Base-by-base conservation (phyloP, 1,140 invertebrate species). In the Helicoverpa armigera region DNA sequence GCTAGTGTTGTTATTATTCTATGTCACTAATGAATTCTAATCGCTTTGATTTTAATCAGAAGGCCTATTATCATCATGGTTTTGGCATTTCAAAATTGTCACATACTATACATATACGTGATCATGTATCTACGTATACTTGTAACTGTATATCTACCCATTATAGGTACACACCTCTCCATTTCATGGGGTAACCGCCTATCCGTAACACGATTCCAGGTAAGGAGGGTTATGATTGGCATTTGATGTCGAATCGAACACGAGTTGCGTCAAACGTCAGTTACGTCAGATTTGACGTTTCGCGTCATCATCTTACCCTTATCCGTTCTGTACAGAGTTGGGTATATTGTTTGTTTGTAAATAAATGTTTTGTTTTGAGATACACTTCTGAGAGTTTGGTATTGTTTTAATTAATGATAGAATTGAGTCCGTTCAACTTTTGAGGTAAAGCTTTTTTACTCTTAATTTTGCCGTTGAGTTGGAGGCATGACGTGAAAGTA, bases 201-300 rank as follows among this genome's bases (percentile, higher is more conserved):
- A 60, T n/a, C 56, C 16, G 3, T 74, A 74, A 74, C 56, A 61
- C 43, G 50, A 75, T 63, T 61, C 50, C n/a, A 61, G 12, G 29
- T 48, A 43, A 75, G 35, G 73, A 75, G 54, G 70, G 51, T 2
- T 75, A 75, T 61, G 56, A 75, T 61, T 50, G 73, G 54, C 73
- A 61, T 61, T 75, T 75, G 56, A 75, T 61, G 50, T 50, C 54
- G 73, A 75, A 75, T 75, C 51, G 35, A 73, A 74, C 43, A 74
- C 72, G 54, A 29, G n/a, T 11, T 31, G 29, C 18, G 14, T 53
- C 53, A 56, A 73, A 31, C 60, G 3, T 35, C 3, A 3, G 3
- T 5, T 43, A 60, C 54, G 56, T 58, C 12, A 43, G 9, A 12
- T 23, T 75, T 61, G 73, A 75, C 43, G n/a, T 11, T 3, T 75